Conservation (phyloP, 2,797 vertebrate species). For the Siniperca undulata region DNA sequence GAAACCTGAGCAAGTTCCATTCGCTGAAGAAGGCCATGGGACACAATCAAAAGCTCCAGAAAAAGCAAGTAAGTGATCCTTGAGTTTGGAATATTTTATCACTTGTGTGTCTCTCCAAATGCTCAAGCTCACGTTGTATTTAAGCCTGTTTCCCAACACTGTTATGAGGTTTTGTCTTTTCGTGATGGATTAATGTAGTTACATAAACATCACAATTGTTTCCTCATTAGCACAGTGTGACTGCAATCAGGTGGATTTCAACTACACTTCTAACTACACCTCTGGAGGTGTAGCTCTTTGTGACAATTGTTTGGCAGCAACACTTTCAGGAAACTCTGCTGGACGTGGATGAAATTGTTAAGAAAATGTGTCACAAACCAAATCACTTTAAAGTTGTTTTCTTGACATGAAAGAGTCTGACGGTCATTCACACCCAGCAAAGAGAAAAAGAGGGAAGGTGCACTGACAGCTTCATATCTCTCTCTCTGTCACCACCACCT, state of each 20-base stretch:
- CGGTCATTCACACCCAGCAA: slow-evolving; percentile 30
- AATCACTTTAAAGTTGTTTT: slow-evolving; percentile 29
- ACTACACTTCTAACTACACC: background rate
- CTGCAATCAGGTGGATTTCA: background rate
- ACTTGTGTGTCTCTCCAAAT: background rate
- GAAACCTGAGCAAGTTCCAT: too few relatives aligned
- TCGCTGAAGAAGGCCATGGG: background rate
- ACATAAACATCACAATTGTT: background rate
- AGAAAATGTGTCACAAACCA: slow-evolving; percentile 22
- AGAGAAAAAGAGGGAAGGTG: slow-evolving; percentile 1
- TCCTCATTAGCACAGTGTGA: slow-evolving; percentile 2
- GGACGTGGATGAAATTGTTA: background rate
- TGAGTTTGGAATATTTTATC: background rate
- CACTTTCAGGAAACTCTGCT: slow-evolving; percentile 11
- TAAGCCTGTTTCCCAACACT: background rate
- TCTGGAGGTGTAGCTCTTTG: background rate
- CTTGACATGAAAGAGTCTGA: slow-evolving; percentile 24
- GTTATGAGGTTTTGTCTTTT: background rate
- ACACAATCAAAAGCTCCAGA: background rate
- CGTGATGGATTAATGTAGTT: background rate
- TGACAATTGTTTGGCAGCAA: background rate
- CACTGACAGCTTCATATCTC: slow-evolving; percentile 38
- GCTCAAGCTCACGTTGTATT: background rate
- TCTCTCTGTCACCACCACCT: slow-evolving; percentile 5
- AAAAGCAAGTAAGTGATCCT: background rate